Evolutionary conservation across 2,888 invertebrate genomes (phyloP).

Genomic region (Agriopis aurantiaria): DNA sequence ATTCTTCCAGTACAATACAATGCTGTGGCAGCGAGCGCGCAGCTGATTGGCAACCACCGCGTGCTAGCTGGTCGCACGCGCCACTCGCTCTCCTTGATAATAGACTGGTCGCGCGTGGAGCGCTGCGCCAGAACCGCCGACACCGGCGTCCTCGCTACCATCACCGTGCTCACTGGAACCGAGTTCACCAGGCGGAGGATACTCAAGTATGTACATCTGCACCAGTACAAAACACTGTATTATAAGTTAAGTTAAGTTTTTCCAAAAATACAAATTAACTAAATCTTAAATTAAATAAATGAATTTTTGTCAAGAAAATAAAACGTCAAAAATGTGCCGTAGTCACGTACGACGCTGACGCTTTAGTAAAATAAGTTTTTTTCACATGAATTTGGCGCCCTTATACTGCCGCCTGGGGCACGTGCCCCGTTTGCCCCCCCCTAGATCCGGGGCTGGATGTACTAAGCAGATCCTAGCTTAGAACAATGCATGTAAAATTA

Average conservation of each 20-base stretch:
- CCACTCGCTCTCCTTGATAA: slow-evolving; percentile 59
- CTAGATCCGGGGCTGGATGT: no score
- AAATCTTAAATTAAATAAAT: no score
- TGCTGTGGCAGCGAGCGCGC: slow-evolving; percentile 52
- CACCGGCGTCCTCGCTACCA: slow-evolving; percentile 65
- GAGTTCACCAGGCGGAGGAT: slow-evolving; percentile 72
- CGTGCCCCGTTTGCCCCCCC: no score
- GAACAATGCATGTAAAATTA: no score
- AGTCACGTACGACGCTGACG: no score
- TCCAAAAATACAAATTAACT: neutral
- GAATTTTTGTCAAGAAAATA: no score
- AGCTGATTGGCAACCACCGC: slow-evolving; percentile 56
- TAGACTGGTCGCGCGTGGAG: slow-evolving; percentile 72
- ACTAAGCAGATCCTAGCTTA: no score
- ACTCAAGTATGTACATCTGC: slow-evolving; percentile 61
- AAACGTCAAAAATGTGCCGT: no score
- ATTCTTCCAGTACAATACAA: slow-evolving; percentile 69
- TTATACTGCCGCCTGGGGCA: no score
- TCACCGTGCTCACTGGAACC: slow-evolving; percentile 72
- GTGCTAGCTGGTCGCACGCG: slow-evolving; percentile 59
- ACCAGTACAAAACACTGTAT: no score
- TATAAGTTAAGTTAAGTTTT: neutral
- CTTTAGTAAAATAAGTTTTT: no score
- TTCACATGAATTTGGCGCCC: no score
- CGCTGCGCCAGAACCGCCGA: slow-evolving; percentile 58